A percentile compares a stretch with the other conserved stretches of the same genome.
These are phyloP conservation scores for Macrochelys suwanniensis DNA, from an alignment of 2,797 vertebrate genomes.

Conservation along the genomic window DNA sequence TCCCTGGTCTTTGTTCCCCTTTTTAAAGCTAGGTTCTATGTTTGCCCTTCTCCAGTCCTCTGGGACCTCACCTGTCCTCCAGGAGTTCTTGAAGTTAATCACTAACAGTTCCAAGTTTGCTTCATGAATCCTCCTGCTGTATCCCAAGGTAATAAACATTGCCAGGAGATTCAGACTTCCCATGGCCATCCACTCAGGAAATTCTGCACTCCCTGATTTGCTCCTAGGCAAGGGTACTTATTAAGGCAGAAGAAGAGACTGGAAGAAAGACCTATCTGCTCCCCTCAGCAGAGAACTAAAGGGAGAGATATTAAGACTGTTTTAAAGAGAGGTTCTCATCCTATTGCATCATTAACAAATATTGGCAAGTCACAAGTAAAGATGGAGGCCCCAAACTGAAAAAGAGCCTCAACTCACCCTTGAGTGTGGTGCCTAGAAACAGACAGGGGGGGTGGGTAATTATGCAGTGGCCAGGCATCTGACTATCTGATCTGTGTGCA, in stretches of 20 bases:
- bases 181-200: neutral
- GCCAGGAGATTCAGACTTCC: neutral
- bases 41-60: no score
- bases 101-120: neutral
- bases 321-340: rapidly evolving
- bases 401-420: rapidly evolving
- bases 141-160: neutral
- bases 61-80: neutral
- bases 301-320: neutral
- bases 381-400: rapidly evolving
- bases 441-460: rapidly evolving
- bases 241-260: neutral
- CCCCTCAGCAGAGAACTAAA: slow-evolving; percentile 35
- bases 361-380: neutral
- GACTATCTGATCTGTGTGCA: rapidly evolving
- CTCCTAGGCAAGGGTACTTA: neutral
- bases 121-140: neutral
- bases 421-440: neutral
- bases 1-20: neutral
- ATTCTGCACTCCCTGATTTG: neutral
- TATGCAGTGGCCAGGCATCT: neutral
- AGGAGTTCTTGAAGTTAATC: neutral
- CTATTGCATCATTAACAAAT: neutral
- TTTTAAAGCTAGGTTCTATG: neutral
- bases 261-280: slow-evolving; percentile 33